These are phyloP conservation scores for Dryas iulia DNA, from an alignment of 1,140 invertebrate genomes.

Conservation along the genomic window DNA sequence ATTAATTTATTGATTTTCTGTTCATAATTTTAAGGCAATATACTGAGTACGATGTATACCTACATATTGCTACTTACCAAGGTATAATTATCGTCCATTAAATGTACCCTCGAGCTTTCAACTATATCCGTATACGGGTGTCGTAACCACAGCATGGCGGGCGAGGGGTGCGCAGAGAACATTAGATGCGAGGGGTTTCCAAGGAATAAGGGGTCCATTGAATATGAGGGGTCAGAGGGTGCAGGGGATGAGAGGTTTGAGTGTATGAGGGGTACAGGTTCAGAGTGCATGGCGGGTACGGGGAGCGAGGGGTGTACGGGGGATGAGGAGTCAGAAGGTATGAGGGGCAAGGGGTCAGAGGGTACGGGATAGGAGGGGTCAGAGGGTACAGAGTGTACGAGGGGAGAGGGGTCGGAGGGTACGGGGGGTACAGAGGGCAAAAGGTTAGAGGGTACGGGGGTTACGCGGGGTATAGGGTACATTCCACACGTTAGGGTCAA, in stretches of 20 bases:
- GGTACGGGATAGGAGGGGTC: not conserved
- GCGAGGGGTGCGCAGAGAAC: constrained; percentile 47
- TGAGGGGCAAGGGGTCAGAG: too few species aligned
- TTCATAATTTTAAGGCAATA: too few species aligned
- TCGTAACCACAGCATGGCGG: constrained; percentile 64
- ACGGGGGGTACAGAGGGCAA: too few species aligned
- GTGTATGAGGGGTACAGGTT: too few species aligned
- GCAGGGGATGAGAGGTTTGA: too few species aligned
- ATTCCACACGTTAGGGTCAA: constrained; percentile 57
- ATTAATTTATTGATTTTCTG: too few species aligned
- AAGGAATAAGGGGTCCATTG: not conserved
- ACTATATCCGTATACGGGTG: constrained; percentile 64
- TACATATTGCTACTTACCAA: too few species aligned
- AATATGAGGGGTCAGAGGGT: not conserved
- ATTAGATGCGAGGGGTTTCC: constrained; percentile 55
- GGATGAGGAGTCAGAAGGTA: too few species aligned
- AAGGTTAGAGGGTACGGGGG: too few species aligned
- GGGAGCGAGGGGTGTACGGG: constrained; percentile 47
- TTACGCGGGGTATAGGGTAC: not conserved
- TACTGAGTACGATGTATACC: too few species aligned
- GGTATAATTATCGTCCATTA: constrained; percentile 54
- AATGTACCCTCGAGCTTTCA: constrained; percentile 33
- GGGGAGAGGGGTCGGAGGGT: not conserved
- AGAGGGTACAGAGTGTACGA: not conserved
- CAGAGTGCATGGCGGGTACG: constrained; percentile 53